phyloP scores from a whole-genome alignment of 2,113 vertebrate species.

The Toxotes jaculatrix region DNA sequence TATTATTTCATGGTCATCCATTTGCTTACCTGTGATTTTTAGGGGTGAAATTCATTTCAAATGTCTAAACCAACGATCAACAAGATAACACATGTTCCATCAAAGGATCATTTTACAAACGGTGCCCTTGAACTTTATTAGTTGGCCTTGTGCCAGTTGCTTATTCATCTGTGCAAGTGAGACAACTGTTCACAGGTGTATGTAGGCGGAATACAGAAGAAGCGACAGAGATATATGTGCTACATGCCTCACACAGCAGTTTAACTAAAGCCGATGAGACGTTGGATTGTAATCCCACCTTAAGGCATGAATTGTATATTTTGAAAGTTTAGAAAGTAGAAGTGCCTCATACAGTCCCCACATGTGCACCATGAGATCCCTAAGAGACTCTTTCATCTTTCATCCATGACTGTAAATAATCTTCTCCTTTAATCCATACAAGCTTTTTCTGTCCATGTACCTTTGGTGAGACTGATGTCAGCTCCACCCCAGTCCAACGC shows the following conservation, averaged over 20 bases:
- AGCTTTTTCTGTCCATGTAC: not conserved
- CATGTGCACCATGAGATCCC: not conserved
- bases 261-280: not conserved
- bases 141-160: not conserved
- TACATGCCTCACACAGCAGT: not conserved
- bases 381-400: conserved; percentile 29
- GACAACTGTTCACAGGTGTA: conserved; percentile 38
- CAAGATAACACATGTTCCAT: not conserved
- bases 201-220: conserved; percentile 25
- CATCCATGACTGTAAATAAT: not conserved
- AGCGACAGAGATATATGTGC: not conserved
- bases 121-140: not conserved
- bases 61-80: not conserved
- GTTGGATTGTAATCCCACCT: not conserved
- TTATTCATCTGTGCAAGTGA: conserved; percentile 38
- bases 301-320: not conserved
- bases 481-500: conserved; percentile 45
- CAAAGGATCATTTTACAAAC: not conserved
- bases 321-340: not conserved
- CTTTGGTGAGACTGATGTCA: conserved; percentile 25
- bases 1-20: no score
- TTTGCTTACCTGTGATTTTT: not conserved
- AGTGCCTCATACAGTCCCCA: not conserved
- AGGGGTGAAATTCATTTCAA: not conserved
- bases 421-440: not conserved